phyloP scores from a whole-genome alignment of 2,113 vertebrate genomes.

The western clawed frog (Xenopus tropicalis) region UCB_Xtro_10.0 CM004447.2:84159001-84159500 shows the following conservation, averaged over 20 bases:
- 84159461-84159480: too few relatives aligned
- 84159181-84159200: not conserved
- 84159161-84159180: conserved; percentile 12
- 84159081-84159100: conserved; percentile 5
- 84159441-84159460: too few relatives aligned
- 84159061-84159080: conserved; percentile 1
- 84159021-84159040: conserved; percentile 2
- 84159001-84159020: conserved; percentile 2
- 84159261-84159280: not conserved
- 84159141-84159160: conserved; percentile 12
- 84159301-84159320: not conserved
- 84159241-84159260: conserved; percentile 5
- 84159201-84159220: not conserved
- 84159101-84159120: conserved; percentile 9
- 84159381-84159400: not conserved
- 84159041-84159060: conserved; percentile 3
- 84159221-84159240: conserved; percentile 7
- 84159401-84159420: too few relatives aligned
- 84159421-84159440: too few relatives aligned
- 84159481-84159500: too few relatives aligned
- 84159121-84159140: conserved; percentile 3
- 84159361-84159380: not conserved
- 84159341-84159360: not conserved
- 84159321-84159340: not conserved
- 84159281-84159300: conserved; percentile 2